Base-by-base conservation (phyloP, 2,888 invertebrate genomes). In the Drosophila percnosoma region DNA sequence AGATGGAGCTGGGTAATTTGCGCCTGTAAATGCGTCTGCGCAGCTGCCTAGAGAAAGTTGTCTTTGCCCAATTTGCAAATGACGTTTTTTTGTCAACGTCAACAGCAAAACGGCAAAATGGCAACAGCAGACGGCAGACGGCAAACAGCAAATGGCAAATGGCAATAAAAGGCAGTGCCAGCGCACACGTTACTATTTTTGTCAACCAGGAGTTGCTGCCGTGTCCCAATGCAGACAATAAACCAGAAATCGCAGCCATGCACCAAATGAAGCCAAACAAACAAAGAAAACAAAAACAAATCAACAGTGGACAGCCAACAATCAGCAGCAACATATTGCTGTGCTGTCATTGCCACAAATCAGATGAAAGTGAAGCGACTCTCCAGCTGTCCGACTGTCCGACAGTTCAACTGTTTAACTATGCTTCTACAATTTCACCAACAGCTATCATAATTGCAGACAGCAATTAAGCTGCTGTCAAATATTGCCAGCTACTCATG, bases 11-110 rank as follows among this genome's bases (percentile, higher is more conserved):
- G 65, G 66, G 72, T 68, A 74, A 71, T 73, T 68, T 81, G 68
- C 80, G 83, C 69, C 80, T 75, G 67, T 54, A 52, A 61, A 45
- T 63, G 76, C 60, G 72, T 57, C 58, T 72, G 78, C 75, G 82
- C 87, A 75, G 89, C 87, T 77, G 87, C 84, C 84, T 88, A 88
- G 87, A 89, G 87, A 87, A 87, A 87, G 87, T 87, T 87, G 89
- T 87, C 87, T 87, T 89, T 89, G 86, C 89, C 87, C 89, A 87
- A 87, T 87, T 87, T 87, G 89, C 87, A 87, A 87, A 87, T 89
- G 87, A 89, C 87, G 89, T 87, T 87, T 87, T 86, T 87, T 87
- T 89, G 89, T 89, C 87, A 89, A 84, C 84, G 87, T 87, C 84
- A 84, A 84, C 74, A 58, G 75, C 74, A 79, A 63, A 60, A 64